These are phyloP conservation scores for Euzetes globulus DNA, from an alignment of 2,888 invertebrate species.

Conservation along the genomic window DNA sequence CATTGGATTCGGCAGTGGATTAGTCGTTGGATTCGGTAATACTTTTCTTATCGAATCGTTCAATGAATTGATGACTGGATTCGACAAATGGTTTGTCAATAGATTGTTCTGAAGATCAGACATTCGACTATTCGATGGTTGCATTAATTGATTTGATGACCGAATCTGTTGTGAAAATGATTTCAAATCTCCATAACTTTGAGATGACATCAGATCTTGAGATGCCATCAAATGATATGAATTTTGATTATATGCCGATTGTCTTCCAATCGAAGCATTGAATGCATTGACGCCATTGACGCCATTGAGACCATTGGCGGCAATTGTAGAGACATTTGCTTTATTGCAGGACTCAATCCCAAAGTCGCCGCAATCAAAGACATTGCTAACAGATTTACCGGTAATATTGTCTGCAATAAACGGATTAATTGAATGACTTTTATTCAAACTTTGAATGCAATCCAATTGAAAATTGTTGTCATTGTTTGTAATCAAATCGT, in stretches of 20 bases:
- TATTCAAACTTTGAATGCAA: not conserved
- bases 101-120: not conserved
- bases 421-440: not conserved
- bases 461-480: not conserved
- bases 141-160: not conserved
- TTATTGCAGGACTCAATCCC: not conserved
- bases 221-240: not conserved
- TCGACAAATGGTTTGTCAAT: not conserved
- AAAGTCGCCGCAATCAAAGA: constrained; percentile 2
- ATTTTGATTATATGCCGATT: not conserved
- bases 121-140: not conserved
- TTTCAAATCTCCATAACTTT: not conserved
- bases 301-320: not conserved
- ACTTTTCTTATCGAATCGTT: not conserved
- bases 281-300: not conserved
- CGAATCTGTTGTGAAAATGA: not conserved
- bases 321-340: not conserved
- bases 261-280: not conserved
- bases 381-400: not conserved
- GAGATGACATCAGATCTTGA: not conserved
- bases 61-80: not conserved
- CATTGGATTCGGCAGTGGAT: not conserved
- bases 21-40: not conserved
- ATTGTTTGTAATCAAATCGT: constrained; percentile 6
- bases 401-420: not conserved